Percentiles rank a stretch among this genome's conserved stretches.
phyloP scores from a whole-genome alignment of 2,888 invertebrate genomes.

The Brenthis daphne region DNA sequence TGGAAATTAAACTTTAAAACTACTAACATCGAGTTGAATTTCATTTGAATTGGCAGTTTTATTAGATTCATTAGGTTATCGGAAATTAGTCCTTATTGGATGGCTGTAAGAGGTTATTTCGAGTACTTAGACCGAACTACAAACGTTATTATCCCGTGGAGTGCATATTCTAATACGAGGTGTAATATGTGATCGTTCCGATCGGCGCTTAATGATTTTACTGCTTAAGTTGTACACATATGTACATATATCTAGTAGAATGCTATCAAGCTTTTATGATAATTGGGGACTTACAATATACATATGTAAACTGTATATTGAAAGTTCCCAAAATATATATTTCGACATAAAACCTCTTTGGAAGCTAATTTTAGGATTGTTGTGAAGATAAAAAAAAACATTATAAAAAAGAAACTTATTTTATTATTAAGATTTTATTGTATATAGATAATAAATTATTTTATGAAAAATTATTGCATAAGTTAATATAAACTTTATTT shows the following conservation, averaged over 20 bases:
- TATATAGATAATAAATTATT: no score
- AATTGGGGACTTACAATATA: slow-evolving; percentile 1
- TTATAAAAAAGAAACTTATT: no score
- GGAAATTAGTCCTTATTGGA: slow-evolving; percentile 47
- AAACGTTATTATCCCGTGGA: slow-evolving; percentile 42
- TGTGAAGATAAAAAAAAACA: no score
- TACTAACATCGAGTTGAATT: slow-evolving; percentile 38
- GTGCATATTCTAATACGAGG: slow-evolving; percentile 48
- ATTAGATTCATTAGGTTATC: slow-evolving; percentile 41
- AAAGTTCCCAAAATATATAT: no score
- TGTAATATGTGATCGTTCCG: slow-evolving; percentile 45
- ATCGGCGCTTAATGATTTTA: slow-evolving; percentile 38
- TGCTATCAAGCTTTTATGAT: slow-evolving; percentile 1
- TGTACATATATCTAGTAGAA: background rate
- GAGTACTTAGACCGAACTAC: slow-evolving; percentile 37
- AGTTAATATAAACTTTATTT: no score
- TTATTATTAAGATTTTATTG: no score
- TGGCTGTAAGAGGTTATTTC: slow-evolving; percentile 41
- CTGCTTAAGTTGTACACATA: slow-evolving; percentile 31
- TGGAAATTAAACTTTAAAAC: slow-evolving; percentile 42
- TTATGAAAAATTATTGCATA: no score
- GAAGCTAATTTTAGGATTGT: no score
- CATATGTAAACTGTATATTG: no score
- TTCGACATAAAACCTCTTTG: no score
- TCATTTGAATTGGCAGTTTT: slow-evolving; percentile 30